These are phyloP conservation scores for Biston betularia DNA, from an alignment of 2,888 invertebrate species.

Conservation along the genomic window DNA sequence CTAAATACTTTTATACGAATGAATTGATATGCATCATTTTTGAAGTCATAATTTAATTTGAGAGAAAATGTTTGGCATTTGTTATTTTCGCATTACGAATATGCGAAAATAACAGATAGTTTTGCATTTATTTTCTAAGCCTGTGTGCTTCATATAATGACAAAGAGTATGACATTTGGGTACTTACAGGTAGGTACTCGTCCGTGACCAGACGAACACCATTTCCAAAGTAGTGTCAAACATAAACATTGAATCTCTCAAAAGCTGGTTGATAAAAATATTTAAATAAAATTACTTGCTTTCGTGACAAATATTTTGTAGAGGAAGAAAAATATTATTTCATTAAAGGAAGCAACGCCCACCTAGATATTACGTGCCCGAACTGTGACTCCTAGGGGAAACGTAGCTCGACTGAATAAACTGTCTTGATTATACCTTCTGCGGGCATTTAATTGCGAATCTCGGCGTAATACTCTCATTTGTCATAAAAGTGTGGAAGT, in stretches of 20 bases:
- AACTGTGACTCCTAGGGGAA: conserved; percentile 46
- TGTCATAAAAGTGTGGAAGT: conserved; percentile 55
- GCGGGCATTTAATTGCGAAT: conserved; percentile 64
- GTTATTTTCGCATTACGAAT: too few species aligned
- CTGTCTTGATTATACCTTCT: conserved; percentile 62
- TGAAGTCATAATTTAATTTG: too few species aligned
- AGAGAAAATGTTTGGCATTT: too few species aligned
- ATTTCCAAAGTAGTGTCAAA: not conserved
- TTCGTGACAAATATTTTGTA: conserved; percentile 16
- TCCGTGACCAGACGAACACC: not conserved
- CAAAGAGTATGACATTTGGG: too few species aligned
- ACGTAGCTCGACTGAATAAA: conserved; percentile 55
- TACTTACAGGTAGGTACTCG: too few species aligned
- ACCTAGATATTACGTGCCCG: conserved; percentile 34
- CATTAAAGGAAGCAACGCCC: conserved; percentile 30
- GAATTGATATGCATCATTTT: too few species aligned
- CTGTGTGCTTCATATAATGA: too few species aligned
- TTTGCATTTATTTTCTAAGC: too few species aligned
- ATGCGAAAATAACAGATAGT: too few species aligned
- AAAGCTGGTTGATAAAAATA: not conserved
- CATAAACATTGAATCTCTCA: too few species aligned
- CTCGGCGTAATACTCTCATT: conserved; percentile 60
- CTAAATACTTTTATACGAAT: too few species aligned
- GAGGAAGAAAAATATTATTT: conserved; percentile 32
- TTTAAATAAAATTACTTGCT: conserved; percentile 14